A percentile compares a stretch with the other conserved stretches of the same genome.
These are phyloP conservation scores for Drosophila buzzatii DNA, from an alignment of 2,888 invertebrate species.

Conservation along the genomic window DNA sequence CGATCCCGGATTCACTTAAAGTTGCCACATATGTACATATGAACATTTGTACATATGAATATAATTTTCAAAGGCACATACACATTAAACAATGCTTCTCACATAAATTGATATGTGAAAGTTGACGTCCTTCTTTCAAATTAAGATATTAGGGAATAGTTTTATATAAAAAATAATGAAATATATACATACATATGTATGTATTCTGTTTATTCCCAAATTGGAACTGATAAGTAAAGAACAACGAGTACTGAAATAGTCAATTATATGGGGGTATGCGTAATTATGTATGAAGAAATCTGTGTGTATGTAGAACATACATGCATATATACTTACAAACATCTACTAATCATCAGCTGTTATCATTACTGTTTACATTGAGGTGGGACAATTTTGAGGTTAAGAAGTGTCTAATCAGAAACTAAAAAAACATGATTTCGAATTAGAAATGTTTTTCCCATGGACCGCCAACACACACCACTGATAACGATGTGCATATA, in stretches of 20 bases:
- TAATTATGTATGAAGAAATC: not conserved
- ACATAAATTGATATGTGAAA: slow-evolving; percentile 22
- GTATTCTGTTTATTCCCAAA: not conserved
- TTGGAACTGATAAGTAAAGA: slow-evolving; percentile 29
- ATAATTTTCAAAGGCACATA: slow-evolving; percentile 8
- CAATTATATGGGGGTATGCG: not conserved
- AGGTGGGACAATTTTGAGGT: not conserved
- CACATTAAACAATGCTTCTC: not conserved
- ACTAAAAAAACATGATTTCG: slow-evolving; percentile 10
- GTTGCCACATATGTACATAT: slow-evolving; percentile 4
- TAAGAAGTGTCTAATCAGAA: slow-evolving; percentile 10
- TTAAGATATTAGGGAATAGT: slow-evolving; percentile 12
- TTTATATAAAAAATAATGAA: not conserved
- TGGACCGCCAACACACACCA: slow-evolving; percentile 18
- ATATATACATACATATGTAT: not conserved
- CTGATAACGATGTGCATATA: slow-evolving; percentile 36
- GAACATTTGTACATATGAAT: not conserved
- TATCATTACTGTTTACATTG: not conserved
- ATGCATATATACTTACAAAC: not conserved
- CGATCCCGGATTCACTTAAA: slow-evolving; percentile 70
- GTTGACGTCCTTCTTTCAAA: not conserved
- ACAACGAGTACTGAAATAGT: slow-evolving; percentile 6
- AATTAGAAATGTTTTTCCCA: slow-evolving; percentile 43
- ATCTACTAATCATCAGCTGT: not conserved
- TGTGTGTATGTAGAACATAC: not conserved